phyloP scores from a whole-genome alignment of 2,888 invertebrate genomes.

The Philhelius pedissequus region DNA sequence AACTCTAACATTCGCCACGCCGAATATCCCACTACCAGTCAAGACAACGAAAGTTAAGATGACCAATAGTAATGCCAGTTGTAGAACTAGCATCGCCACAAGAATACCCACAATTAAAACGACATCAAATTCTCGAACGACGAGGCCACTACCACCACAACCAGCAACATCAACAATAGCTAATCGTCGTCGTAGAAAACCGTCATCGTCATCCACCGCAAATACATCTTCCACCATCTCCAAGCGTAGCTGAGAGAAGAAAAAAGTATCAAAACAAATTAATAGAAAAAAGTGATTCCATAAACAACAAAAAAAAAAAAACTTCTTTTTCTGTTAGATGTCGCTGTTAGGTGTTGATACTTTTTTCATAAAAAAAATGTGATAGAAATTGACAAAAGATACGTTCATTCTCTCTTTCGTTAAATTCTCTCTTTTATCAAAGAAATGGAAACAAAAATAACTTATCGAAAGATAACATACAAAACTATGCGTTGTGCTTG shows the following conservation, averaged over 20 bases:
- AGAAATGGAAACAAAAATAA: slow-evolving; percentile 6
- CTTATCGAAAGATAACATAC: slow-evolving; percentile 4
- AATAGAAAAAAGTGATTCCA: slow-evolving; percentile 23
- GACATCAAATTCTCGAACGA: slow-evolving; percentile 49
- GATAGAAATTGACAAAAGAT: slow-evolving; percentile 51
- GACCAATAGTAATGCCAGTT: slow-evolving; percentile 58
- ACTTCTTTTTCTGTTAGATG: slow-evolving; percentile 24
- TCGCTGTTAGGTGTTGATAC: slow-evolving; percentile 53
- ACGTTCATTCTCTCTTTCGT: slow-evolving; percentile 46
- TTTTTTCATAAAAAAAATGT: slow-evolving; percentile 58
- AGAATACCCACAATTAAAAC: slow-evolving; percentile 39
- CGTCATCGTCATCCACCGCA: slow-evolving; percentile 22
- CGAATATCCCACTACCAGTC: slow-evolving; percentile 32
- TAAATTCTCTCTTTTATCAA: slow-evolving; percentile 34
- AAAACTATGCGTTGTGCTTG: not conserved
- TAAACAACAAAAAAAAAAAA: not conserved
- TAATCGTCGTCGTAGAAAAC: slow-evolving; percentile 57
- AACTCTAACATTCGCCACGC: slow-evolving; percentile 13
- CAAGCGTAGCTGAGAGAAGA: slow-evolving; percentile 63
- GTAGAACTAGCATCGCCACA: slow-evolving; percentile 47
- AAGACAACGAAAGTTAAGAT: slow-evolving; percentile 66
- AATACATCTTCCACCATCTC: slow-evolving; percentile 53
- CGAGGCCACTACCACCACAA: slow-evolving; percentile 6
- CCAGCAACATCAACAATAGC: slow-evolving; percentile 46
- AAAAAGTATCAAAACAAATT: slow-evolving; percentile 31